These are phyloP conservation scores for Nephrocerus scutellatus DNA, from an alignment of 2,888 invertebrate species.

Conservation along the genomic window DNA sequence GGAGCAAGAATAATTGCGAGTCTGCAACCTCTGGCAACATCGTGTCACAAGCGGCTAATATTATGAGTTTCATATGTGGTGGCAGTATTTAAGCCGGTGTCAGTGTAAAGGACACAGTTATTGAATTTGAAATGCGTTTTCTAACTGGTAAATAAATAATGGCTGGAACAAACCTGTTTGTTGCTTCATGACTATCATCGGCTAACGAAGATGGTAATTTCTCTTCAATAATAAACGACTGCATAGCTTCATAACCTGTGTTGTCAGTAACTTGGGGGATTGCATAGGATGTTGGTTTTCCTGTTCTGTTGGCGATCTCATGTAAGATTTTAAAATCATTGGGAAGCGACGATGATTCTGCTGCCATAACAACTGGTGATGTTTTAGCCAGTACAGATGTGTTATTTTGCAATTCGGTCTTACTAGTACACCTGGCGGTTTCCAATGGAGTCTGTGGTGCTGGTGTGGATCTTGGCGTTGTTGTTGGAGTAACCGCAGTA, in stretches of 20 bases:
- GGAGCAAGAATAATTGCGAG: too few species aligned
- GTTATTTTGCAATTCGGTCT: too few species aligned
- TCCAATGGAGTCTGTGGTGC: slow-evolving; percentile 30
- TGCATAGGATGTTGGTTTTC: slow-evolving; percentile 58
- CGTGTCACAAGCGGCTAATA: too few species aligned
- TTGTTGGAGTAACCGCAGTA: slow-evolving; percentile 50
- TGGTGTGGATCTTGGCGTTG: slow-evolving; percentile 49
- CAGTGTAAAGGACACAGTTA: slow-evolving; percentile 86
- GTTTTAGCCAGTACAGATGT: slow-evolving; percentile 15
- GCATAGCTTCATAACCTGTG: slow-evolving; percentile 61
- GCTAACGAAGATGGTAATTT: slow-evolving; percentile 8
- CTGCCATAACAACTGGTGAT: slow-evolving; percentile 19
- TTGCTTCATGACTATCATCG: slow-evolving; percentile 15
- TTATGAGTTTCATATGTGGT: too few species aligned
- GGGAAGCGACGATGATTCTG: slow-evolving; percentile 7
- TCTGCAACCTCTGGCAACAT: too few species aligned
- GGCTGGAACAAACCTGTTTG: slow-evolving; percentile 72
- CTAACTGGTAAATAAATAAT: slow-evolving; percentile 91
- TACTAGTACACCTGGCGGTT: slow-evolving; percentile 27
- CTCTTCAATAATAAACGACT: slow-evolving; percentile 82
- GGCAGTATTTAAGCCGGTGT: slow-evolving; percentile 69
- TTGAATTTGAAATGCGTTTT: slow-evolving; percentile 74
- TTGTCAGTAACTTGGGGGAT: slow-evolving; percentile 50
- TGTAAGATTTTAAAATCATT: slow-evolving; percentile 26
- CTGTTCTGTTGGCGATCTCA: slow-evolving; percentile 41